Percentiles rank a stretch among this genome's conserved stretches.
Evolutionary conservation across 2,888 invertebrate species (phyloP).

Genomic region (Chrysolina oricalcia): DNA sequence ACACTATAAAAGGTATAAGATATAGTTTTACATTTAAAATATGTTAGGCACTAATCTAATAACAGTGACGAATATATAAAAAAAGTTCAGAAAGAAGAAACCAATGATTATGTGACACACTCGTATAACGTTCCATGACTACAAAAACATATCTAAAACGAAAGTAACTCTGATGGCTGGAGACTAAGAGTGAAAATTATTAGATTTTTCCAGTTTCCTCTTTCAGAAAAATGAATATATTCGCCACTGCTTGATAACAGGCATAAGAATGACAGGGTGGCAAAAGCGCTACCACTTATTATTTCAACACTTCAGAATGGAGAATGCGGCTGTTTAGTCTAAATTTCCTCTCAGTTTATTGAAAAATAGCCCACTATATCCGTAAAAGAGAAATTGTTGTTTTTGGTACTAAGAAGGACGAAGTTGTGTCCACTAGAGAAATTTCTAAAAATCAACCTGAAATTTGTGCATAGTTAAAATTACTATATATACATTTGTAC

Average conservation of each 20-base stretch:
- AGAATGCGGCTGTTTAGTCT: conserved; percentile 57
- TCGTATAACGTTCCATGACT: too few relatives aligned
- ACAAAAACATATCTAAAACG: too few relatives aligned
- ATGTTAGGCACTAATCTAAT: conserved; percentile 70
- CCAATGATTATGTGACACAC: too few relatives aligned
- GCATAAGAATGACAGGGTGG: conserved; percentile 66
- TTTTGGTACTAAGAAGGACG: neutral
- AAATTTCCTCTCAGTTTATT: conserved; percentile 49
- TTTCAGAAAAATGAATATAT: neutral
- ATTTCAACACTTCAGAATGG: conserved; percentile 53
- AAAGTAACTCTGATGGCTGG: too few relatives aligned
- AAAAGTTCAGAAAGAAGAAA: neutral
- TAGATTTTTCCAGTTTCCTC: neutral
- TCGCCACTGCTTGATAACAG: conserved; percentile 51
- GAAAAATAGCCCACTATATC: conserved; percentile 17
- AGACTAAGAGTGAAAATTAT: too few relatives aligned
- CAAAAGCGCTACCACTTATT: conserved; percentile 65
- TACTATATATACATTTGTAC: conserved; percentile 14
- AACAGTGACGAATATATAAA: conserved; percentile 35
- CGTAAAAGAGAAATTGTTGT: neutral
- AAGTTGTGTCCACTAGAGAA: neutral
- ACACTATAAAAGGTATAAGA: conserved; percentile 63
- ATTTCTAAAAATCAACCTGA: neutral
- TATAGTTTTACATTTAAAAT: conserved; percentile 60
- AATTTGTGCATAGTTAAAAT: neutral